These are phyloP conservation scores for Drosophila kepulauana DNA, from an alignment of 1,140 invertebrate species.

Conservation along the genomic window DNA sequence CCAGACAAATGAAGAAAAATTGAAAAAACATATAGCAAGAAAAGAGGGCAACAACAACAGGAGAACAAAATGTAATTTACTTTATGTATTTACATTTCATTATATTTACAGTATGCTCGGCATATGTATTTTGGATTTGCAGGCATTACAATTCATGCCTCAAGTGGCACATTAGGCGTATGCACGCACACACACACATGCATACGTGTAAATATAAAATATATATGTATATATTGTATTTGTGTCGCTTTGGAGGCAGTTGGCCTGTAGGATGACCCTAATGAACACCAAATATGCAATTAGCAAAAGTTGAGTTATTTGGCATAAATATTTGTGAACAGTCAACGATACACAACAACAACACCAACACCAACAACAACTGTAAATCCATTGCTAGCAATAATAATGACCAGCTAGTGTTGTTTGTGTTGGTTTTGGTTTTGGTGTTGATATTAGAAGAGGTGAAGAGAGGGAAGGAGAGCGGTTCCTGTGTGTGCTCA, in stretches of 20 bases:
- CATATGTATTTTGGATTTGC: constrained; percentile 27
- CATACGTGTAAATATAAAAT: not conserved
- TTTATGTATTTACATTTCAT: constrained; percentile 58
- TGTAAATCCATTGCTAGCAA: constrained; percentile 41
- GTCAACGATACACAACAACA: constrained; percentile 38
- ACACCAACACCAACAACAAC: constrained; percentile 16
- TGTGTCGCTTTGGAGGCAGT: constrained; percentile 3
- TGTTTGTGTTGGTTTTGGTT: constrained; percentile 28
- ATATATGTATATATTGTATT: not conserved
- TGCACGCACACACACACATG: not conserved
- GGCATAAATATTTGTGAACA: constrained; percentile 69
- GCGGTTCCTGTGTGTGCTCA: constrained; percentile 43
- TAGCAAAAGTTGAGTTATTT: constrained; percentile 75
- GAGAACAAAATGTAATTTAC: constrained; percentile 34
- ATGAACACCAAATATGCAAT: constrained; percentile 79
- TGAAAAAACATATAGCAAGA: constrained; percentile 16
- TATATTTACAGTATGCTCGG: constrained; percentile 37
- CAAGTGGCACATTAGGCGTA: constrained; percentile 30
- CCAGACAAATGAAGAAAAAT: constrained; percentile 50
- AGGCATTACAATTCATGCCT: constrained; percentile 32
- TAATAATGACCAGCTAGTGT: constrained; percentile 44
- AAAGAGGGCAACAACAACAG: constrained; percentile 2
- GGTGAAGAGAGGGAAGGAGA: too few species aligned
- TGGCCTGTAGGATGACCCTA: constrained; percentile 51
- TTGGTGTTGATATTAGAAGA: constrained; percentile 6